Base-by-base conservation (phyloP, 2,888 invertebrate species). In the Atrina japonica region DNA sequence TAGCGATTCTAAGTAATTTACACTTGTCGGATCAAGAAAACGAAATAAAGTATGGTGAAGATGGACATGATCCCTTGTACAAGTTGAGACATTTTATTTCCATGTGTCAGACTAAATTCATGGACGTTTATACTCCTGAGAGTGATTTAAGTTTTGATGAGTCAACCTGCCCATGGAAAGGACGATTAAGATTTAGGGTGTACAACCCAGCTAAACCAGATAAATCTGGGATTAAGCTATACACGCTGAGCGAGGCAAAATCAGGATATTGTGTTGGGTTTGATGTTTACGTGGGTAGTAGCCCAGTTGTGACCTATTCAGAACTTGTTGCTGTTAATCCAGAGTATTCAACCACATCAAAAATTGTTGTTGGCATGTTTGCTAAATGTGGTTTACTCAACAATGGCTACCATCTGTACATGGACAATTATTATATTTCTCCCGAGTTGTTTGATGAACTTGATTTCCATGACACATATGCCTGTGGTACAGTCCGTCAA, bases 141-240 rank as follows among this genome's bases (percentile, higher is more conserved):
- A n/a, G n/a, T n/a, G n/a, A n/a, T n/a, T n/a, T n/a, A n/a, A n/a
- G n/a, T n/a, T n/a, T n/a, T n/a, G n/a, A n/a, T n/a, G n/a, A n/a
- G n/a, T n/a, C n/a, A n/a, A n/a, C n/a, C n/a, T n/a, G n/a, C n/a
- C n/a, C n/a, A n/a, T n/a, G n/a, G n/a, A n/a, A n/a, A n/a, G n/a
- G n/a, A n/a, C n/a, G n/a, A 2, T 18, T 75, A 11, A n/a, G n/a
- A 7, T 75, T 72, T 30, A 47, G 65, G 16, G 71, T 70, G 1
- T 76, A 76, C 60, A 76, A 67, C 30, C 76, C 70, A 2, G 27
- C 58, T 21, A 76, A 73, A 49, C 76, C n/a, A n/a, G n/a, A n/a
- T n/a, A n/a, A n/a, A n/a, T n/a, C n/a, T n/a, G n/a, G n/a, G n/a
- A n/a, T n/a, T 73, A 6, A 72, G n/a, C 16, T 60, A 14, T 66